Evolutionary conservation across 2,797 vertebrate species (phyloP).

Genomic region (Tauraco hartlaubi): DNA sequence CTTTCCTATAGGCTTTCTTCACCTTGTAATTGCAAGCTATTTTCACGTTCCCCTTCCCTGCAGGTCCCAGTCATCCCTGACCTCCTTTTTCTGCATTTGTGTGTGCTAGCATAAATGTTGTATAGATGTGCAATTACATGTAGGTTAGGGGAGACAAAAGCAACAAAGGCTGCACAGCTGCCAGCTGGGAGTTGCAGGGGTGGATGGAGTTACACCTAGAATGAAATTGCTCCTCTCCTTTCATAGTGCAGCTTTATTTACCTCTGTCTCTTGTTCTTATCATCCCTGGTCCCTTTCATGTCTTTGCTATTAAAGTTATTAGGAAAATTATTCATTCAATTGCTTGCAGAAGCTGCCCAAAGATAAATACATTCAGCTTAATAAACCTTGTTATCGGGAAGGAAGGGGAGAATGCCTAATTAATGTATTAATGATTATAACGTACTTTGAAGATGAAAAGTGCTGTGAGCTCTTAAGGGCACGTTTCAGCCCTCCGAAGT

Average conservation of each 20-base stretch:
- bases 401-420: slow-evolving; percentile 59
- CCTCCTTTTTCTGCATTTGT: background rate
- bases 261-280: background rate
- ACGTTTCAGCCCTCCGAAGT: slow-evolving; percentile 29
- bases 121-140: background rate
- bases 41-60: background rate
- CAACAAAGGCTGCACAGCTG: background rate
- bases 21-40: background rate
- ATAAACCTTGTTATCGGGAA: slow-evolving; percentile 68
- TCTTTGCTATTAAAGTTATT: slow-evolving; percentile 57
- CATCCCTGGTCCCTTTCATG: slow-evolving; percentile 13
- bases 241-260: slow-evolving; percentile 1
- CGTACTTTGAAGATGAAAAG: slow-evolving; percentile 63
- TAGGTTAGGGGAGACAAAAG: background rate
- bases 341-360: slow-evolving; percentile 61
- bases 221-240: slow-evolving; percentile 1
- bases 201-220: background rate
- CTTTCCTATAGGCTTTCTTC: background rate
- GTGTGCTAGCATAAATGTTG: background rate
- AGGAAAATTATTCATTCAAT: slow-evolving; percentile 64
- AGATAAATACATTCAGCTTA: slow-evolving; percentile 67
- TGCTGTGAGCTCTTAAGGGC: slow-evolving; percentile 15
- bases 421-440: slow-evolving; percentile 60
- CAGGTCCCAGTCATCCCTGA: background rate
- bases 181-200: background rate